Evolutionary conservation across 2,888 invertebrate genomes (phyloP), one percentile per base, ranked within the genome.

Genomic region (Leptinotarsa juncta): DNA sequence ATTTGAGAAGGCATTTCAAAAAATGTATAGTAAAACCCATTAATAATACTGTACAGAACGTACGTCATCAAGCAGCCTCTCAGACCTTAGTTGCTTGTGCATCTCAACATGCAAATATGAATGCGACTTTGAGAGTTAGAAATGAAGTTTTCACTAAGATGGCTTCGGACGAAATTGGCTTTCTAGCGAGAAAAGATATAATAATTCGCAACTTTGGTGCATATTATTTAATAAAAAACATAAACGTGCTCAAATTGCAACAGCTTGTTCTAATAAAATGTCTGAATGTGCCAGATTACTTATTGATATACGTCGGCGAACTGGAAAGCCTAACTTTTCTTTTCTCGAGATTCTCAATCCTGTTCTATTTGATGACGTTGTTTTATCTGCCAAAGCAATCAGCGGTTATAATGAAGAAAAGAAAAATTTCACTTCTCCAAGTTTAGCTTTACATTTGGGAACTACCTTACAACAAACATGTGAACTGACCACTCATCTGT

Each of bases 171-270:
- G n/a, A 68, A 16, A 68, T 68, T 23, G 65, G 65, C 3, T 7
- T 65, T 15, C 32, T 23, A 15, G 72, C 67, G 4, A 75, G 73
- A 71, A 69, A 65, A 67, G 75, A 78, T 73, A 5, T 49, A 32
- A 55, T 72, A 26, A 76, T 76, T 72, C 70, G 62, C 20, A 7
- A 70, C 50, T 74, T 71, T 76, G 76, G 72, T n/a, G 72, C 76
- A 71, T 50, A 74, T 60, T 70, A 76, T 70, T 65, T 72, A n/a
- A 74, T n/a, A n/a, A 76, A 71, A 78, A 76, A 70, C 76, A 76
- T 65, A 72, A 76, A 60, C 72, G 76, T 65, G 65, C 72, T 32
- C 76, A 78, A 70, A 67, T 78, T 32, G 16, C n/a, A 16, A 53
- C 14, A 32, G 62, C 68, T 12, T 65, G 65, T 55, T 69, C 23